Evolutionary conservation across 2,888 invertebrate species (phyloP).

Genomic region (Sepioteuthis lessoniana): DNA sequence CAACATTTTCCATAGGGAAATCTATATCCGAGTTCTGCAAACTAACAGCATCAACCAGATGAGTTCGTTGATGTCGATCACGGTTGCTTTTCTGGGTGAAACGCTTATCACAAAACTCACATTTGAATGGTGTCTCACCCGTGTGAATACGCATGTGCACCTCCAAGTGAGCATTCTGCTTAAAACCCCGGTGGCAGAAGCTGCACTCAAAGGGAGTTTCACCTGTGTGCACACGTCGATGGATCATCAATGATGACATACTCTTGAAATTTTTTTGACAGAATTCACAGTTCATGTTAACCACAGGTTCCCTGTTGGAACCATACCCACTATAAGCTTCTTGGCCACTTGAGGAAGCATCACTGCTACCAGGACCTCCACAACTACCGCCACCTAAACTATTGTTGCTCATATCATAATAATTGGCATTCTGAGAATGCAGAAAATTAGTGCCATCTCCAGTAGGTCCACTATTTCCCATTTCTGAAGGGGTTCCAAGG

Average conservation of each 20-base stretch:
- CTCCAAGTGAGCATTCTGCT: constrained; percentile 38
- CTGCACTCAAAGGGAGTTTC: constrained; percentile 24
- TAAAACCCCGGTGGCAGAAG: background rate
- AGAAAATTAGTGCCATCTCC: background rate
- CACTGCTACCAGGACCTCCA: background rate
- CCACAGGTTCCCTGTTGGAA: background rate
- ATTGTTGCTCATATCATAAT: background rate
- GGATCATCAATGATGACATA: constrained; percentile 37
- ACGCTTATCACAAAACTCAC: constrained; percentile 39
- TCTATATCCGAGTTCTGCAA: background rate
- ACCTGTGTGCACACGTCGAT: constrained; percentile 39
- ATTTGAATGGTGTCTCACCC: constrained; percentile 35
- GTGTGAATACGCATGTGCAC: constrained; percentile 39
- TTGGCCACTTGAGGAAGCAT: background rate
- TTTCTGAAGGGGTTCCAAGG: background rate
- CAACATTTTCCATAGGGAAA: background rate
- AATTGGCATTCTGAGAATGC: background rate
- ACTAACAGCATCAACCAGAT: background rate
- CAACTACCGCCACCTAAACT: background rate
- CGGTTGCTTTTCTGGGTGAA: constrained; percentile 42
- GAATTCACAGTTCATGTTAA: constrained; percentile 36
- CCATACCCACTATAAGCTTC: background rate
- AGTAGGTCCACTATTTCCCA: background rate
- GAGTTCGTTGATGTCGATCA: constrained; percentile 2
- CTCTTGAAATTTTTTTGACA: constrained; percentile 38